A percentile compares a stretch with the other conserved stretches of the same genome.
Conservation (phyloP, 92 coral and sea anemone species). For the Desmophyllum pertusum region DNA sequence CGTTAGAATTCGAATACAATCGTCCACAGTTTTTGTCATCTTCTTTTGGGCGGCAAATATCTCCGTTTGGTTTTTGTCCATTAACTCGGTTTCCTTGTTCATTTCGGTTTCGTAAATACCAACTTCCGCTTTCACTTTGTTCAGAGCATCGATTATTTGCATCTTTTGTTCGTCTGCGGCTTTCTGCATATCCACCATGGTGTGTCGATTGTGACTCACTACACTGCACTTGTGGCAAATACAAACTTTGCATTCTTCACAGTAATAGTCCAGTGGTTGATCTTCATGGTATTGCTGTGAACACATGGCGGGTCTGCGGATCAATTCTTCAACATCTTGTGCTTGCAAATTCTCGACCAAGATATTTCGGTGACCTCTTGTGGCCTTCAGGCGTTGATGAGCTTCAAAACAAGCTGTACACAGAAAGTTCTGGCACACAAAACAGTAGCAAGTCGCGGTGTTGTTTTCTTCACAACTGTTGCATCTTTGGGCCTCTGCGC, state of each 20-base stretch:
- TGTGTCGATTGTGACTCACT: conserved; percentile 17
- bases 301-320: conserved; percentile 29
- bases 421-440: conserved; percentile 19
- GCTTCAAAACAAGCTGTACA: conserved; percentile 23
- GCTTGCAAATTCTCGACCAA: conserved; percentile 18
- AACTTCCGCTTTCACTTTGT: no score
- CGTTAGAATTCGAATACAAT: no score
- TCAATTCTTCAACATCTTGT: conserved; percentile 29
- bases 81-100: no score
- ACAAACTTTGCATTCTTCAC: conserved; percentile 25
- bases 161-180: conserved; percentile 16
- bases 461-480: conserved; percentile 24
- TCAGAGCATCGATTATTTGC: no score
- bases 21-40: no score
- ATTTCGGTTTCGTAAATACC: no score
- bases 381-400: conserved; percentile 21
- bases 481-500: conserved; percentile 27
- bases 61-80: no score
- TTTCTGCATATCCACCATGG: conserved; percentile 6
- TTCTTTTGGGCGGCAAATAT: no score
- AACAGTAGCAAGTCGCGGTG: conserved; percentile 18
- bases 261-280: conserved; percentile 24
- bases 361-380: conserved; percentile 20
- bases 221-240: conserved; percentile 27
- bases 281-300: conserved; percentile 10